These are phyloP conservation scores for Paramormyrops hopkinsi DNA, from an alignment of 2,797 vertebrate species.

Conservation along the genomic window DNA sequence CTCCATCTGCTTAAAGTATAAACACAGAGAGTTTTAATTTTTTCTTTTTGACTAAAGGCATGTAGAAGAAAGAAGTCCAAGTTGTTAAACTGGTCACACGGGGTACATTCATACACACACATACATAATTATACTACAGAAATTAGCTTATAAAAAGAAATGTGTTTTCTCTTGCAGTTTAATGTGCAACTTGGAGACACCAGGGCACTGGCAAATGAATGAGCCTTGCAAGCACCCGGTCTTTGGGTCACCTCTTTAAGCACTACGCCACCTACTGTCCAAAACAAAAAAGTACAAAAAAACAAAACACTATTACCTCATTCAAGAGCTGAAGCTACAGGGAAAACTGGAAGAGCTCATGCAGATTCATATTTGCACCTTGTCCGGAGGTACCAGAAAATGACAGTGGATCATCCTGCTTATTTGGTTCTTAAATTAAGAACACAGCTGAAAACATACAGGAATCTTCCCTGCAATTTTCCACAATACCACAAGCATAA, in stretches of 20 bases:
- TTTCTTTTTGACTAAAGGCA: neutral
- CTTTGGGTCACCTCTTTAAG: neutral
- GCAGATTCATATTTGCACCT: constrained; percentile 40
- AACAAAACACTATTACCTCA: neutral
- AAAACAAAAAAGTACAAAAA: neutral
- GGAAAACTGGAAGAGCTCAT: constrained; percentile 33
- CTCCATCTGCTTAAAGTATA: neutral
- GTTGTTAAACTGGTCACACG: constrained; percentile 7
- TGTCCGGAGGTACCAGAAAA: constrained; percentile 26
- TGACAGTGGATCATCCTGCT: constrained; percentile 34
- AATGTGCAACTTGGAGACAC: neutral
- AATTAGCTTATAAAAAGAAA: neutral
- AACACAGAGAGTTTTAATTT: neutral
- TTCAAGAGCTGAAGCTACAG: neutral
- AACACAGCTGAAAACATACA: constrained; percentile 18
- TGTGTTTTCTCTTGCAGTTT: neutral
- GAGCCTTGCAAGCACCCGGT: neutral
- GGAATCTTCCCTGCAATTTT: constrained; percentile 33
- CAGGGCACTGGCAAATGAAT: neutral
- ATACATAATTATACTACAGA: neutral
- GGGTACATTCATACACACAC: neutral
- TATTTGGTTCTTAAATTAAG: constrained; percentile 21
- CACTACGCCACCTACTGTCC: neutral
- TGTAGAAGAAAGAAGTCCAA: neutral
- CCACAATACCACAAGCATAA: constrained; percentile 34